These are phyloP conservation scores for Frankliniella fusca DNA, from an alignment of 2,888 invertebrate species.

Conservation along the genomic window DNA sequence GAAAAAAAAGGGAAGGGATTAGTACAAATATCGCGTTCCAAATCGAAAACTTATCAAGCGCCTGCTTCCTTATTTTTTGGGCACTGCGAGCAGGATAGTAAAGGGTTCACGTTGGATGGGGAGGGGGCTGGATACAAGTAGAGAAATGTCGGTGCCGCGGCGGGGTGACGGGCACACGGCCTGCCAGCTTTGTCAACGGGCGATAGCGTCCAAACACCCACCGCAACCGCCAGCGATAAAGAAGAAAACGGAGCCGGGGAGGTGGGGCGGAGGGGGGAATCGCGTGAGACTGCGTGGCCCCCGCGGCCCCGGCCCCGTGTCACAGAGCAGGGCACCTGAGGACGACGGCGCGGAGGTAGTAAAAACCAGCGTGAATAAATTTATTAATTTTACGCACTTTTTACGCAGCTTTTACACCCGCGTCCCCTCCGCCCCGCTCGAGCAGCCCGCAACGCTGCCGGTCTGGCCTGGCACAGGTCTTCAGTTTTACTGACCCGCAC, in stretches of 20 bases:
- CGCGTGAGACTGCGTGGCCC: not conserved
- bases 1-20: too few relatives aligned
- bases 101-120: not conserved
- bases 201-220: constrained; percentile 13
- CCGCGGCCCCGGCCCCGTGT: not conserved
- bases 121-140: not conserved
- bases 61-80: too few relatives aligned
- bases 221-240: not conserved
- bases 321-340: too few relatives aligned
- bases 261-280: not conserved
- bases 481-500: not conserved
- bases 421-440: not conserved
- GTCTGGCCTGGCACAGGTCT: not conserved
- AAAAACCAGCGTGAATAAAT: not conserved
- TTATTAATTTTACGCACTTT: not conserved
- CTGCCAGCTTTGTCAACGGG: constrained; percentile 4
- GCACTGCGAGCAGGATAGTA: too few relatives aligned
- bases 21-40: too few relatives aligned
- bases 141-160: not conserved
- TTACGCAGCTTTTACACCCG: not conserved
- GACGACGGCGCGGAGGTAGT: not conserved
- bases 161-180: not conserved
- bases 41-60: too few relatives aligned
- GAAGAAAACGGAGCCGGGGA: not conserved
- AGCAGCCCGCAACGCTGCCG: not conserved